phyloP scores from a whole-genome alignment of 2,113 vertebrate genomes.

The Cryptomyrus ogoouensis region DNA sequence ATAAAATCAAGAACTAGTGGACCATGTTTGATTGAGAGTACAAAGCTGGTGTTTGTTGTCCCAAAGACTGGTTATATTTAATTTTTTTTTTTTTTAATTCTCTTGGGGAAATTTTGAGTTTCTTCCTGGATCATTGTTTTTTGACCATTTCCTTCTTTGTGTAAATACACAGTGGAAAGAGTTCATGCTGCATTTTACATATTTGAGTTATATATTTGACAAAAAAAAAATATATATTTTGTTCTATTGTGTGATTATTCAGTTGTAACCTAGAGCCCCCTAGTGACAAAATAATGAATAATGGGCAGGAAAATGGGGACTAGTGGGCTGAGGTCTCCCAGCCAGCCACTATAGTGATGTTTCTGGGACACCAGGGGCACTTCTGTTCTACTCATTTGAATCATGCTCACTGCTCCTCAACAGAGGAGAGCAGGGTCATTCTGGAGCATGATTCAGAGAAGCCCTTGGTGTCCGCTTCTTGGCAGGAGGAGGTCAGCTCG shows the following conservation, averaged over 20 bases:
- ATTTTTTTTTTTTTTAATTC: background rate
- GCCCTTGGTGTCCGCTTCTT: background rate
- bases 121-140: background rate
- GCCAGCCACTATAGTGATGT: background rate
- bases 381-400: background rate
- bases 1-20: background rate
- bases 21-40: background rate
- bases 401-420: background rate
- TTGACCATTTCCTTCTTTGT: background rate
- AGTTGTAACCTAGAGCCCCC: background rate
- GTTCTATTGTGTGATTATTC: background rate
- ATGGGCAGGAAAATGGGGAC: background rate
- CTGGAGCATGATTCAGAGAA: background rate
- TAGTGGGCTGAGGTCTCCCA: background rate
- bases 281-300: background rate
- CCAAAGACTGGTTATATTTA: background rate
- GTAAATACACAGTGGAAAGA: background rate
- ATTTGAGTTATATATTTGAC: background rate
- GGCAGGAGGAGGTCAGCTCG: background rate
- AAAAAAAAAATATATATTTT: no score
- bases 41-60: background rate
- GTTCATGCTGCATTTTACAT: background rate
- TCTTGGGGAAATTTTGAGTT: background rate
- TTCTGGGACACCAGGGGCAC: background rate
- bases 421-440: background rate